Base-by-base conservation (phyloP, 2,797 vertebrate species). In the Leptodactylus fallax region DNA sequence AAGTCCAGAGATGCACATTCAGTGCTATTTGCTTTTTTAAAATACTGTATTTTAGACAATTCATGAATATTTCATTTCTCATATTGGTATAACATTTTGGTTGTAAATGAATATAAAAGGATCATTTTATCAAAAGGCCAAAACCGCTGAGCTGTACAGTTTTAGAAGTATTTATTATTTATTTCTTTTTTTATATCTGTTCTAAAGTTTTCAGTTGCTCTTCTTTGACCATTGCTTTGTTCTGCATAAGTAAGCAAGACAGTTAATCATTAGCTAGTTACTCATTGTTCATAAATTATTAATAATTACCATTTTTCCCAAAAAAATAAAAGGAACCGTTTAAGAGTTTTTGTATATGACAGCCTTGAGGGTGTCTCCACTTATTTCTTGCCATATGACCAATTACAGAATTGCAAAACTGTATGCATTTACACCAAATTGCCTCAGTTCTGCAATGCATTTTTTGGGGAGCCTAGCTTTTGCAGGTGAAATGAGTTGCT, bases 31-130 rank as follows among this genome's bases (percentile, higher is more conserved):
- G 79, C 61, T 19, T 51, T n/a, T 51, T 21, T 53, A 56, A 82
- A 83, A 81, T 61, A 23, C 19, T 81, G 12, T 23, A 56, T 83
- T 83, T 83, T 71, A 71, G n/a, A 10, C 49, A 19, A 14, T 67
- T 67, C 45, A 67, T 36, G n/a, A 71, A 83, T 83, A 27, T 83
- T 82, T 83, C 4, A 67, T 69, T 55, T 83, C 49, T 55, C 69
- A 83, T 71, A 71, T 36, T 83, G 49, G 17, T 83, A 55, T 55
- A 71, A 71, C 60, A 83, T 71, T 82, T 83, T 55, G 81, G 27
- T 10, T 83, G 13, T 55, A 71, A 69, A 36, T 55, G 14, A 56
- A 36, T 83, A 71, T 82, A 23, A 71, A 83, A 36, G 65, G 47
- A 56, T 83, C 1, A 27, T 55, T 69, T 71, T 83, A 56, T 83